Conservation (phyloP, 1,140 invertebrate species). For the Drosophila ambigua region DNA sequence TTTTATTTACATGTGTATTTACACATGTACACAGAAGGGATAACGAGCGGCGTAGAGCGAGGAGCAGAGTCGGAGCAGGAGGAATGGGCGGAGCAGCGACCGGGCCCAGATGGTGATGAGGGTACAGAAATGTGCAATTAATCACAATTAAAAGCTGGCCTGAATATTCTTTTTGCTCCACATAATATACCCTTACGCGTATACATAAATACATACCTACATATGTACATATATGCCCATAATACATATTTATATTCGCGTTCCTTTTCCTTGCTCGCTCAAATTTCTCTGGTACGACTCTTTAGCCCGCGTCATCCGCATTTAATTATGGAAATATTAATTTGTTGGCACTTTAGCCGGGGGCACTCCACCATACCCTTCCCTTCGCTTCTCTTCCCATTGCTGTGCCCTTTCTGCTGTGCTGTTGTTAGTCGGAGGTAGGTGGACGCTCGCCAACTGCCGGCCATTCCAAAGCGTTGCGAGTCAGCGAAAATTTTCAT, state of each 20-base stretch:
- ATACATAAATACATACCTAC: not conserved
- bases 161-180: conserved; percentile 10
- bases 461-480: conserved; percentile 26
- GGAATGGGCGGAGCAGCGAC: not conserved
- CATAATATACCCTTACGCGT: not conserved
- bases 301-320: conserved; percentile 58
- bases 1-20: no score
- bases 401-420: not conserved
- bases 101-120: conserved; percentile 8
- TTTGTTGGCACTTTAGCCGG: conserved; percentile 73
- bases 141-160: conserved; percentile 48
- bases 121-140: conserved; percentile 35
- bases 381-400: not conserved
- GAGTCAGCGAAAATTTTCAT: conserved; percentile 70
- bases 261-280: not conserved
- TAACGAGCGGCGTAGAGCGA: not conserved
- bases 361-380: conserved; percentile 3
- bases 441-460: conserved; percentile 49
- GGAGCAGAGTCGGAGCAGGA: not conserved
- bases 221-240: not conserved
- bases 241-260: not conserved
- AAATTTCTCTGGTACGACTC: not conserved
- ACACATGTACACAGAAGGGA: no score
- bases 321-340: conserved; percentile 81
- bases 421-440: not conserved